phyloP scores from a whole-genome alignment of 1,140 invertebrate genomes.

The Zelostemma sp. region DNA sequence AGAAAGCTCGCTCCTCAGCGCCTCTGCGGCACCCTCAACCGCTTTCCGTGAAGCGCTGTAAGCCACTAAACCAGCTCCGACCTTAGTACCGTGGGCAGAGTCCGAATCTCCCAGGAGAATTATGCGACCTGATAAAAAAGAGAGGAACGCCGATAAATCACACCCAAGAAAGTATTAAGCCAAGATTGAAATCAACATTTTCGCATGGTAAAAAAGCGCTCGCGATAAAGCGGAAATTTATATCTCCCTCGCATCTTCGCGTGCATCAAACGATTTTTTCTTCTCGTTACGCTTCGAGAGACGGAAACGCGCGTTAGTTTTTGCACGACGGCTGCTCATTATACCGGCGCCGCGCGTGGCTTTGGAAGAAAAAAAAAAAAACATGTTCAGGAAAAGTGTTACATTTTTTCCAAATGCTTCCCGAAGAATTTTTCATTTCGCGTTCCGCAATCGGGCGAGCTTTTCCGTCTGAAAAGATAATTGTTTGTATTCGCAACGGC shows the following conservation, averaged over 20 bases:
- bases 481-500: background rate
- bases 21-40: slow-evolving; percentile 80
- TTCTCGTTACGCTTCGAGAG: background rate
- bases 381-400: background rate
- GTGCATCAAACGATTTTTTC: slow-evolving; percentile 1
- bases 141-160: slow-evolving; percentile 34
- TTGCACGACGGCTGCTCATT: no score
- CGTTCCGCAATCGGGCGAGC: background rate
- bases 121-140: slow-evolving; percentile 64
- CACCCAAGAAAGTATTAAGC: slow-evolving; percentile 32
- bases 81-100: slow-evolving; percentile 53
- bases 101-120: slow-evolving; percentile 67
- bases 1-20: slow-evolving; percentile 77
- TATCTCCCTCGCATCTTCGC: background rate
- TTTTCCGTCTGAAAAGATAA: slow-evolving; percentile 4
- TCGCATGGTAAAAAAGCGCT: background rate
- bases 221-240: slow-evolving; percentile 21
- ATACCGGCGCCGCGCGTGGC: no score
- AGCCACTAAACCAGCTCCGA: slow-evolving; percentile 74
- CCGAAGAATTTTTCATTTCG: no score
- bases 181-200: slow-evolving; percentile 29
- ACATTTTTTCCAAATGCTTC: background rate
- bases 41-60: slow-evolving; percentile 78
- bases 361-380: background rate
- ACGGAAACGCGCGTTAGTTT: no score